Evolutionary conservation across 2,888 invertebrate species (phyloP).

Genomic region (Tortricodes alternella): DNA sequence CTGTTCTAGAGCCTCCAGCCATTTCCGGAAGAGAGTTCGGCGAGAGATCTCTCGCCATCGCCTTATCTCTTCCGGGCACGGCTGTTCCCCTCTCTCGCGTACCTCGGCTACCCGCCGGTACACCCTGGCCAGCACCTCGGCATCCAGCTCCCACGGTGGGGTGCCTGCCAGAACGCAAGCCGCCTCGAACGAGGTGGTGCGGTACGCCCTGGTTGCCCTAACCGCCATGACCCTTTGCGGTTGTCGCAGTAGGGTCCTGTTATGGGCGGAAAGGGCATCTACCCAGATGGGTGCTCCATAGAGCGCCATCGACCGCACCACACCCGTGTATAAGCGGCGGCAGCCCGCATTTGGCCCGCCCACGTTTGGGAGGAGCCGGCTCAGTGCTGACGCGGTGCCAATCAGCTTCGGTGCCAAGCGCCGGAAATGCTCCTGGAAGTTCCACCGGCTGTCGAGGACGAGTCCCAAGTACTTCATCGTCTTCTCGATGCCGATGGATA

Average conservation of each 20-base stretch:
- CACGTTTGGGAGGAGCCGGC: conserved; percentile 12
- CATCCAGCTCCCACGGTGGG: conserved; percentile 6
- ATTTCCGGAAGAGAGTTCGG: too few species aligned
- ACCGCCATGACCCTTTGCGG: conserved; percentile 10
- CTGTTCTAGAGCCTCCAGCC: too few species aligned
- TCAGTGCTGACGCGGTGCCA: conserved; percentile 2
- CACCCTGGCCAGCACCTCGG: neutral
- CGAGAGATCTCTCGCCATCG: too few species aligned
- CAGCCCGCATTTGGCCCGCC: too few species aligned
- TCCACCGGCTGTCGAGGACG: conserved; percentile 29
- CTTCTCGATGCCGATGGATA: neutral
- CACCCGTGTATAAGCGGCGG: conserved; percentile 15
- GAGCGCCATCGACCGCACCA: conserved; percentile 21
- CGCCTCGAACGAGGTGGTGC: neutral
- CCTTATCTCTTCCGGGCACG: too few species aligned
- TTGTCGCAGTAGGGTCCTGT: neutral
- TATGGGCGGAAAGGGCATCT: neutral
- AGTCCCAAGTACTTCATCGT: conserved; percentile 27
- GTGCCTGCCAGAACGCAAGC: neutral
- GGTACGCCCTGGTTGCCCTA: neutral
- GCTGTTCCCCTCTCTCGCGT: too few species aligned
- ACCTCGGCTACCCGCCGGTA: too few species aligned
- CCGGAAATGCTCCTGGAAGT: conserved; percentile 19
- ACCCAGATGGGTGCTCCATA: conserved; percentile 28
- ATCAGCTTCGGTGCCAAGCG: conserved; percentile 9